phyloP scores from a whole-genome alignment of 1,140 invertebrate species.

The Drosophila seguyi region DNA sequence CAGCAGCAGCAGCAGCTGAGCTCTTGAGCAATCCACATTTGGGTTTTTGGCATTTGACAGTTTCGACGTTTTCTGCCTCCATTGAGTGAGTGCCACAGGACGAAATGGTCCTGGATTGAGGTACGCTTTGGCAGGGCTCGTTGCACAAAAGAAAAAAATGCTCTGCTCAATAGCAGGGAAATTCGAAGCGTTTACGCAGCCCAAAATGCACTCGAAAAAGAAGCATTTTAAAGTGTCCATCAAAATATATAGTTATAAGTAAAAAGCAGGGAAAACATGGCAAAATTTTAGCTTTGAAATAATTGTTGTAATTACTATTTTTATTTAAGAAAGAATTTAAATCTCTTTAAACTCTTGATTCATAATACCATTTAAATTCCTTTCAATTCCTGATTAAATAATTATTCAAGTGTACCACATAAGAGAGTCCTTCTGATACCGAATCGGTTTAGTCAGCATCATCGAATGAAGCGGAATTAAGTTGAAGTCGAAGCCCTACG shows the following conservation, averaged over 20 bases:
- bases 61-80: slow-evolving; percentile 75
- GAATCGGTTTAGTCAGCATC: slow-evolving; percentile 59
- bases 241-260: background rate
- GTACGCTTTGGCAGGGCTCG: background rate
- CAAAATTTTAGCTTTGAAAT: background rate
- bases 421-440: background rate
- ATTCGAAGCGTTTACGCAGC: slow-evolving; percentile 54
- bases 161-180: slow-evolving; percentile 61
- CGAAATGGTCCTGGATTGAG: slow-evolving; percentile 21
- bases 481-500: slow-evolving; percentile 34
- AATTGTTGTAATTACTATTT: background rate
- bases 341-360: background rate
- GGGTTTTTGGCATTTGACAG: slow-evolving; percentile 82
- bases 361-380: background rate
- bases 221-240: background rate
- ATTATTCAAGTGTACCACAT: slow-evolving; percentile 15
- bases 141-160: slow-evolving; percentile 56
- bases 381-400: background rate
- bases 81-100: slow-evolving; percentile 44
- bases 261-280: too few species aligned
- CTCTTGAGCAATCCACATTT: slow-evolving; percentile 64
- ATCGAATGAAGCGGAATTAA: slow-evolving; percentile 32
- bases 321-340: background rate
- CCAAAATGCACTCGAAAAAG: background rate
- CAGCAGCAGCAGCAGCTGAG: slow-evolving; percentile 8